Evolutionary conservation across 2,113 vertebrate genomes (phyloP).

Genomic region (Hippocampus comes): DNA sequence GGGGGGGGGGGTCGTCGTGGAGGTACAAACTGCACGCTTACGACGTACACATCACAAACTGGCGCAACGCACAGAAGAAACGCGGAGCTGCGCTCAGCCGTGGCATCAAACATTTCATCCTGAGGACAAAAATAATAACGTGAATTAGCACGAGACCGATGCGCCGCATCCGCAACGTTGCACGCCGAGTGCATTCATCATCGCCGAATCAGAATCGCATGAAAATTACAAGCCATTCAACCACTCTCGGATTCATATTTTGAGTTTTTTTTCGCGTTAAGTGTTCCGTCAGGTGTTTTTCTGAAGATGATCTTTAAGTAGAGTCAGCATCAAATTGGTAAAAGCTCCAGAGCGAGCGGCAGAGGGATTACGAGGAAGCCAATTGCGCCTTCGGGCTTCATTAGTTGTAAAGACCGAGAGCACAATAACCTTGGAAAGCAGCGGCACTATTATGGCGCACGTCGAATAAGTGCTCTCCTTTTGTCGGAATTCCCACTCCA

Average conservation of each 20-base stretch:
- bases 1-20: neutral
- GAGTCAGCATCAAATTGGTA: neutral
- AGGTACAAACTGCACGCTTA: slow-evolving; percentile 23
- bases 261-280: slow-evolving; percentile 20
- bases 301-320: neutral
- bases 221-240: neutral
- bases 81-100: neutral
- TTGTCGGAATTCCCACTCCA: no score
- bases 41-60: neutral
- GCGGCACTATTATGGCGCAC: no score
- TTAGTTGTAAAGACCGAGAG: neutral
- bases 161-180: neutral
- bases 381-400: neutral
- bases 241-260: slow-evolving; percentile 35
- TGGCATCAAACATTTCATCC: slow-evolving; percentile 17
- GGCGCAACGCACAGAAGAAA: neutral
- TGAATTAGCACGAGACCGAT: neutral
- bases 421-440: no score
- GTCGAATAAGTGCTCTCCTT: no score
- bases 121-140: slow-evolving; percentile 8
- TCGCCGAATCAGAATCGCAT: neutral
- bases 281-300: neutral
- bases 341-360: neutral
- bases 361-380: neutral
- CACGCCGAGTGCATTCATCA: neutral